These are phyloP conservation scores for Formica aserva DNA, from an alignment of 2,888 invertebrate genomes.

Conservation along the genomic window DNA sequence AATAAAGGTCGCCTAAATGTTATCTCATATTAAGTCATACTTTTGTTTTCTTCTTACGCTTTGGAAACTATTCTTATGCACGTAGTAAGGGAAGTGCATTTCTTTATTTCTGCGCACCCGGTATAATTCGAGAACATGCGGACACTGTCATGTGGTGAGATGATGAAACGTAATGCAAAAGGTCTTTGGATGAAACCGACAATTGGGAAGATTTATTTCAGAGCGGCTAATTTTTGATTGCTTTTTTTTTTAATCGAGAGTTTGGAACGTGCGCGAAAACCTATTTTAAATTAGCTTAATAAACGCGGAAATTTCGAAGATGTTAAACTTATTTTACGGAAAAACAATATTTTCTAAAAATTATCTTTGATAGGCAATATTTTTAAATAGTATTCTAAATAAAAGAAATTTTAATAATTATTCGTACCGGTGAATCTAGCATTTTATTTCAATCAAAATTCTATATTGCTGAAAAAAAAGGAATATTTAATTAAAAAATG, in stretches of 20 bases:
- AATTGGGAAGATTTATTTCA: background rate
- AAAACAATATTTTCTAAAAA: too few species aligned
- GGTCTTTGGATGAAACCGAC: background rate
- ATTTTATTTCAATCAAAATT: background rate
- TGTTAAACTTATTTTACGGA: background rate
- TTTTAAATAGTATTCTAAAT: too few species aligned
- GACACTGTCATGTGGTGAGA: conserved; percentile 3
- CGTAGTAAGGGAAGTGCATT: conserved; percentile 28
- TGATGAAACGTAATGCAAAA: conserved; percentile 5
- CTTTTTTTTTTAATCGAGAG: background rate
- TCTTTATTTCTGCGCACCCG: conserved; percentile 38
- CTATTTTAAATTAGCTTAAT: conserved; percentile 12
- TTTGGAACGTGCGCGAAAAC: background rate
- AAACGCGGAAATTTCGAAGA: background rate
- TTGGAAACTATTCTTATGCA: conserved; percentile 62
- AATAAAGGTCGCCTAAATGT: conserved; percentile 83
- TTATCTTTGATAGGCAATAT: too few species aligned
- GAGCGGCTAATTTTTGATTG: background rate
- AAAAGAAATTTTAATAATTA: too few species aligned
- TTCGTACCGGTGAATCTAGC: too few species aligned
- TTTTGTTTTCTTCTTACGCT: conserved; percentile 78
- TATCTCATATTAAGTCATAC: conserved; percentile 83
- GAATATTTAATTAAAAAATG: background rate
- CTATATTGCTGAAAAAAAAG: background rate
- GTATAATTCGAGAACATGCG: conserved; percentile 2